Evolutionary conservation across 1,140 invertebrate genomes (phyloP).

Genomic region (Dolichoris vasculosae): DNA sequence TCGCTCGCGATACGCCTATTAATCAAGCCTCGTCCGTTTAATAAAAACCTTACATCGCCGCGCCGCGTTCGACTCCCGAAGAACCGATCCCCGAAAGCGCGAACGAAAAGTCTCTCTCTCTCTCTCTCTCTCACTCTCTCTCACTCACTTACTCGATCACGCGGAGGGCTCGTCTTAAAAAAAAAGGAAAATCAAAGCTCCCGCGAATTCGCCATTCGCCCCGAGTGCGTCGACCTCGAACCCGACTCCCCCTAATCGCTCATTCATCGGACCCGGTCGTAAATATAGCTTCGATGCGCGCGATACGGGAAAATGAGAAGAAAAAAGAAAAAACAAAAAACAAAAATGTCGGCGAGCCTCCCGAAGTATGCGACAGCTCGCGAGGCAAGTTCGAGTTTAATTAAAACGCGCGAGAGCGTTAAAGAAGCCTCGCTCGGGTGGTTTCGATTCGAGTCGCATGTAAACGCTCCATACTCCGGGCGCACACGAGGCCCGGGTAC

Average conservation of each 20-base stretch:
- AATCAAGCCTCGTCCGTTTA: background rate
- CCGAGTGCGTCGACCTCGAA: background rate
- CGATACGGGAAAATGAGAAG: background rate
- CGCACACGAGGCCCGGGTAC: no score
- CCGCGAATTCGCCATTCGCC: no score
- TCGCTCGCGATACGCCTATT: background rate
- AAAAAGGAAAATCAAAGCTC: background rate
- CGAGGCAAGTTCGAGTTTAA: background rate
- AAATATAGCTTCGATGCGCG: background rate
- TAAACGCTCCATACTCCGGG: no score
- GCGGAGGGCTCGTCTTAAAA: no score
- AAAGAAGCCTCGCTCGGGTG: background rate
- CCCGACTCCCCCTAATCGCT: background rate
- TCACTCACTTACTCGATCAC: background rate
- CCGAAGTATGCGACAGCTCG: constrained; percentile 31
- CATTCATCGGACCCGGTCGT: background rate
- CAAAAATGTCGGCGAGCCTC: background rate
- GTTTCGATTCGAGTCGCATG: constrained; percentile 4
- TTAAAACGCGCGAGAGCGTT: constrained; percentile 27
- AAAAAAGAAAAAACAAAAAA: no score
- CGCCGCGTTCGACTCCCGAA: background rate
- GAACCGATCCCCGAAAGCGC: no score
- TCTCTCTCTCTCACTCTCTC: background rate
- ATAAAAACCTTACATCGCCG: background rate
- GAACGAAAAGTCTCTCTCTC: background rate